phyloP scores from a whole-genome alignment of 2,113 vertebrate genomes.

The Notothenia rossii region DNA sequence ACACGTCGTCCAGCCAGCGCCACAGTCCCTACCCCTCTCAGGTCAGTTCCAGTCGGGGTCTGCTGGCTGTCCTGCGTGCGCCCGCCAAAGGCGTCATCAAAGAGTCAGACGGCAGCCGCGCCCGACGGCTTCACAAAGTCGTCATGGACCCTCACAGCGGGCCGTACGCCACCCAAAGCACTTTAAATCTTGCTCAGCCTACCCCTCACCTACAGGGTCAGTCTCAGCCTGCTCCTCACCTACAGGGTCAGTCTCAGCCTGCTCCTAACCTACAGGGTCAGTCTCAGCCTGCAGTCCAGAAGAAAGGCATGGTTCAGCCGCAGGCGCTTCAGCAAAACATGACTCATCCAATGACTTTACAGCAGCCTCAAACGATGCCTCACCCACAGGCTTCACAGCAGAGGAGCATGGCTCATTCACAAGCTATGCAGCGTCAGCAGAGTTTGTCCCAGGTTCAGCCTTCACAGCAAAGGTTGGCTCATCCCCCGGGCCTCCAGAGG shows the following conservation, averaged over 20 bases:
- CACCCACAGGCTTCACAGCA: constrained; percentile 70
- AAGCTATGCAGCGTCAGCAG: constrained; percentile 70
- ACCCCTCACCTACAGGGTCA: constrained; percentile 86
- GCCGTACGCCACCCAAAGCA: constrained; percentile 93
- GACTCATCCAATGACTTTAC: constrained; percentile 61
- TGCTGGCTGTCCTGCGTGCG: constrained; percentile 94
- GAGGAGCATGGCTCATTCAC: constrained; percentile 60
- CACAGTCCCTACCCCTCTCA: constrained; percentile 96
- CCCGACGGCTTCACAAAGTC: constrained; percentile 88
- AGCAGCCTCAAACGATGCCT: constrained; percentile 62
- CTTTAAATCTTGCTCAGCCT: constrained; percentile 90
- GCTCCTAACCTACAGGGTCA: constrained; percentile 84
- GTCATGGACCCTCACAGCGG: constrained; percentile 94
- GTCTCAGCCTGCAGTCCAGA: constrained; percentile 69
- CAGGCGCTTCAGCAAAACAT: constrained; percentile 60
- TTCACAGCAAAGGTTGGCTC: constrained; percentile 64
- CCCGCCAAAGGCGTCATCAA: constrained; percentile 92
- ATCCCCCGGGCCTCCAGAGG: constrained; percentile 63
- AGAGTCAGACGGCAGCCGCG: constrained; percentile 90
- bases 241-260: constrained; percentile 83
- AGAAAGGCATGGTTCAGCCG: constrained; percentile 67
- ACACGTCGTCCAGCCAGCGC: constrained; percentile 91
- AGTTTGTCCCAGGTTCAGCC: constrained; percentile 66
- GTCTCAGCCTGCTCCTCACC: constrained; percentile 82
- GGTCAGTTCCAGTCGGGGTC: constrained; percentile 91